These are phyloP conservation scores for Sarcophilus harrisii DNA, from an alignment of 2,797 vertebrate species.

Conservation along the genomic window DNA sequence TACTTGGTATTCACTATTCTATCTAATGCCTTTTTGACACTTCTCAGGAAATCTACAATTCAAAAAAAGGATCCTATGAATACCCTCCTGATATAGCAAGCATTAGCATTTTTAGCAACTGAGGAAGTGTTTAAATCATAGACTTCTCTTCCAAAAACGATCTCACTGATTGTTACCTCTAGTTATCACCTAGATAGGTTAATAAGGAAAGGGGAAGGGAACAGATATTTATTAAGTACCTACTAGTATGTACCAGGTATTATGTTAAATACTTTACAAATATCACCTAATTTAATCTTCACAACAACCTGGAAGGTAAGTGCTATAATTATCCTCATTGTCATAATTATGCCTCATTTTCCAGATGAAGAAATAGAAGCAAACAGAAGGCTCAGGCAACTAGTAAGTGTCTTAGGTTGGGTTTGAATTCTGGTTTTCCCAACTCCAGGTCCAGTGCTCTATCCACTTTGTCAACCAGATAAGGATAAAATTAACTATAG, in stretches of 20 bases:
- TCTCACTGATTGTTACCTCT: not conserved
- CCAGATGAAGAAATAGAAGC: not conserved
- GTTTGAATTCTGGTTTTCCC: not conserved
- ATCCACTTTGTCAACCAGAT: not conserved
- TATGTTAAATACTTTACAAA: not conserved
- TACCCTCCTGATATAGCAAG: not conserved
- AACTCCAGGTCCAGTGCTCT: not conserved
- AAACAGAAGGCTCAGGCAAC: not conserved
- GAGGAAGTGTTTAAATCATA: not conserved
- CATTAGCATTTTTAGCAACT: not conserved
- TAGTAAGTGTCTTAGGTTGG: not conserved
- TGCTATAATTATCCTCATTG: not conserved
- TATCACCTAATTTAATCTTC: not conserved
- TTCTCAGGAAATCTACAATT: not conserved
- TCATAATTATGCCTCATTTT: not conserved
- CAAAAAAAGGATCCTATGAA: not conserved
- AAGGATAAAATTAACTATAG: not conserved
- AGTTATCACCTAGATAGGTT: not conserved
- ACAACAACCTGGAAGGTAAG: not conserved
- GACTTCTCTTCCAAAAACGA: not conserved
- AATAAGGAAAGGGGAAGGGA: not conserved
- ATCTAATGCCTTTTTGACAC: not conserved
- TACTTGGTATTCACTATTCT: not conserved
- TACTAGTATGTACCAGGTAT: not conserved
- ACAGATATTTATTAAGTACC: not conserved